These are phyloP conservation scores for Chlorodrepanis virens DNA, from an alignment of 2,113 vertebrate species.

Conservation along the genomic window DNA sequence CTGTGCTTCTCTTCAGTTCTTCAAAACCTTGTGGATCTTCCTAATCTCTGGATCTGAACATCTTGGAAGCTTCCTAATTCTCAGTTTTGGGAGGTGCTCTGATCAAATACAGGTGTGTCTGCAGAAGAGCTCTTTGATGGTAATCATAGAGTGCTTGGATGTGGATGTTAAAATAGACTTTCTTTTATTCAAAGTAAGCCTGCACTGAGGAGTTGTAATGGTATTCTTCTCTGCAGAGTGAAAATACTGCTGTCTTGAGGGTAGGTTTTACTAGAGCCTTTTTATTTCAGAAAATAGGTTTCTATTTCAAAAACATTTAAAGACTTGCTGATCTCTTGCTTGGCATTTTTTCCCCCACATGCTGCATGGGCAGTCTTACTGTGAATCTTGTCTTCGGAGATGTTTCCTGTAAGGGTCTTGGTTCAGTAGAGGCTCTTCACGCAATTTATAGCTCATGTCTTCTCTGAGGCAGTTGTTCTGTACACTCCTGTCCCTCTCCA, in stretches of 20 bases:
- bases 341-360: accelerated
- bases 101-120: not conserved
- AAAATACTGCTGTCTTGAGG: not conserved
- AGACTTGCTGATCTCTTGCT: not conserved
- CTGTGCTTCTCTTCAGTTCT: not conserved
- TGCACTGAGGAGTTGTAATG: not conserved
- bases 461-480: not conserved
- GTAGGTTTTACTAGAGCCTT: not conserved
- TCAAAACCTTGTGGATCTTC: accelerated
- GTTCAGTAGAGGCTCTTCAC: not conserved
- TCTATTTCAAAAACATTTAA: not conserved
- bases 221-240: not conserved
- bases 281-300: not conserved
- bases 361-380: not conserved
- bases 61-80: not conserved
- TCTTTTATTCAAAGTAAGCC: not conserved
- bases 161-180: not conserved
- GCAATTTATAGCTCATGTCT: not conserved
- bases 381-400: not conserved
- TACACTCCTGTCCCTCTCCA: not conserved
- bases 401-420: not conserved
- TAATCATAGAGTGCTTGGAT: not conserved
- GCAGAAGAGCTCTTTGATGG: accelerated
- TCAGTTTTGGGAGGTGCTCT: not conserved
- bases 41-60: not conserved